A percentile compares a stretch with the other conserved stretches of the same genome.
Evolutionary conservation across 2,888 invertebrate species (phyloP).

Genomic region (Pammene aurita): DNA sequence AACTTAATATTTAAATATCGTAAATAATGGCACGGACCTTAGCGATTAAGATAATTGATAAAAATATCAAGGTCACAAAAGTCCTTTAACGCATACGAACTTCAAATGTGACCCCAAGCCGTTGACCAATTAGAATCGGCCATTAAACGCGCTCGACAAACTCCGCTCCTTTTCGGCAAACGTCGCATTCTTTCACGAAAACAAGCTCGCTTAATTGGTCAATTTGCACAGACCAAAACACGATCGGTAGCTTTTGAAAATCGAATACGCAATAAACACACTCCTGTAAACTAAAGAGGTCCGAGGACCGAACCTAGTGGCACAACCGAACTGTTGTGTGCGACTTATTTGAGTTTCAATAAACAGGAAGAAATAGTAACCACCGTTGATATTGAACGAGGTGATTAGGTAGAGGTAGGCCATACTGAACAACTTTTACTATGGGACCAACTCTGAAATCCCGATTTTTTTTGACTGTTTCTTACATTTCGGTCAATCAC

Average conservation of each 20-base stretch:
- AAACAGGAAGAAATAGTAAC: too few relatives aligned
- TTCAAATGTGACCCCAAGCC: conserved; percentile 58
- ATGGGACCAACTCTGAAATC: too few relatives aligned
- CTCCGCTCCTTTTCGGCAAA: conserved; percentile 62
- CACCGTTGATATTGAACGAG: too few relatives aligned
- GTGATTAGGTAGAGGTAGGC: too few relatives aligned
- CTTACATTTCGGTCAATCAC: too few relatives aligned
- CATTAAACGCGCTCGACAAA: conserved; percentile 70
- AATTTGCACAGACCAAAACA: conserved; percentile 68
- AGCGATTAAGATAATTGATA: conserved; percentile 19
- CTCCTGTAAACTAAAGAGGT: conserved; percentile 12
- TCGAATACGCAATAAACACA: conserved; percentile 49
- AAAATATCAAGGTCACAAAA: conserved; percentile 29
- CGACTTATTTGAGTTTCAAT: too few relatives aligned
- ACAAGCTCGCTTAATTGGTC: conserved; percentile 70
- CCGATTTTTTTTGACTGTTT: too few relatives aligned
- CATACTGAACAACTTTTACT: too few relatives aligned
- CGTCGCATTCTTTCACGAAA: conserved; percentile 75
- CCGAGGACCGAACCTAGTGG: background rate
- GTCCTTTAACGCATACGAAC: conserved; percentile 38
- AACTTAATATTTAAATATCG: background rate
- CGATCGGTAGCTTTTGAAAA: conserved; percentile 71
- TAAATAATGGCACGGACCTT: background rate
- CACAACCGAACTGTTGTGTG: background rate
- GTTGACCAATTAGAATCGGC: conserved; percentile 78